phyloP scores from a whole-genome alignment of 2,113 vertebrate species.

The Euleptes europaea region DNA sequence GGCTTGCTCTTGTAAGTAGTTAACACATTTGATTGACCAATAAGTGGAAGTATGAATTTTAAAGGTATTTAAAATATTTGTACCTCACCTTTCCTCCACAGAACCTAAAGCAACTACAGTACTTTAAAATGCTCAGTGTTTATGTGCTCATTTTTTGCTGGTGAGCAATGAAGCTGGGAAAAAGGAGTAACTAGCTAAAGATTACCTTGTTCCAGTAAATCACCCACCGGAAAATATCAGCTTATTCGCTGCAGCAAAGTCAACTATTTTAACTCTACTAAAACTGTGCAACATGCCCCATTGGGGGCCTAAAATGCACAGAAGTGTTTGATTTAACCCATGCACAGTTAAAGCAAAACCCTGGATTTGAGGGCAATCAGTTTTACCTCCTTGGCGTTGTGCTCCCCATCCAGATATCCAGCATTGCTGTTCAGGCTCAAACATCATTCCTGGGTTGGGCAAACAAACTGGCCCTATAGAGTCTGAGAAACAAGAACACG shows the following conservation, averaged over 20 bases:
- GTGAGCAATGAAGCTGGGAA: background rate
- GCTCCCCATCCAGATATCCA: slow-evolving; percentile 84
- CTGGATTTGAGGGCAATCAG: background rate
- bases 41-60: no score
- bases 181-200: background rate
- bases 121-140: background rate
- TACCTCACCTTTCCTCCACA: no score
- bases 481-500: slow-evolving; percentile 57
- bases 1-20: no score
- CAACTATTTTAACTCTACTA: background rate
- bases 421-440: slow-evolving; percentile 56
- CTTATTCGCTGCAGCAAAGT: background rate
- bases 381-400: slow-evolving; percentile 74
- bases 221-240: background rate
- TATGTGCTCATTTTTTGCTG: background rate
- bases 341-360: background rate
- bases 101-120: background rate
- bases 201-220: background rate
- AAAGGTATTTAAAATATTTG: no score
- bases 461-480: slow-evolving; percentile 71
- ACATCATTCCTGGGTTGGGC: slow-evolving; percentile 76
- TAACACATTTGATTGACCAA: no score
- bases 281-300: background rate
- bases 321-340: background rate
- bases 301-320: background rate